Evolutionary conservation across 53 echinoderm and acorn worm species (phyloP), one percentile per base, ranked within the genome.

Genomic region (Astropecten irregularis): DNA sequence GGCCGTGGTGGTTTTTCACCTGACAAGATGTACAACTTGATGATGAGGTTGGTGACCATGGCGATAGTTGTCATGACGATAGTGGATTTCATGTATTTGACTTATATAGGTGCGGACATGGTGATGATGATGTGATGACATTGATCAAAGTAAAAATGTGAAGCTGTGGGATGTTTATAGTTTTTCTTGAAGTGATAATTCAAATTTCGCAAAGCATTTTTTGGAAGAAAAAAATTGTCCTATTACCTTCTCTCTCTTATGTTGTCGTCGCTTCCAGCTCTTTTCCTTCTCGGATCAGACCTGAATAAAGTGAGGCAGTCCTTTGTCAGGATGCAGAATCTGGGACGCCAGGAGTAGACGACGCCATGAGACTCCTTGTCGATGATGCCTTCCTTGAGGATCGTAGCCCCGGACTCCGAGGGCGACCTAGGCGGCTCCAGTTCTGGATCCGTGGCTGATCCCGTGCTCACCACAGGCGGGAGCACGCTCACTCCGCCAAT

Each of bases 341-440:
- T 90, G 18, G 90, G 76, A 22, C 92, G 35, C 95, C 95, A 95
- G 8, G 93, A 86, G 59, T 86, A 91, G 55, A 92, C 68, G 40
- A 88, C 49, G 13, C 92, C 86, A 10, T 93, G 88, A 0, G 92
- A 90, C 73, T 93, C 92, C 71, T 95, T 95, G 26, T 95, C 95
- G 22, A 95, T 63, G 29, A 88, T 74, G 0, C 95, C 92, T 49
- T 93, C 92, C 77, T 90, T 95, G 2, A 95, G 76, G 42, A 95
- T 33, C 26, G 59, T 59, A 16, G 61, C 33, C 7, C 61, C 49
- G 30, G 63, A 40, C 28, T 79, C 62, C 1, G 61, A 61, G 10
- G 35, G 48, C 13, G 79, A 62, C 16, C 79, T 60, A 14, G 8
- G 46, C 46, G 56, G 63, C 5, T 42, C 48, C 8, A 15, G 62